phyloP scores from a whole-genome alignment of 92 coral and sea anemone species.

The Siderastrea siderea region DNA sequence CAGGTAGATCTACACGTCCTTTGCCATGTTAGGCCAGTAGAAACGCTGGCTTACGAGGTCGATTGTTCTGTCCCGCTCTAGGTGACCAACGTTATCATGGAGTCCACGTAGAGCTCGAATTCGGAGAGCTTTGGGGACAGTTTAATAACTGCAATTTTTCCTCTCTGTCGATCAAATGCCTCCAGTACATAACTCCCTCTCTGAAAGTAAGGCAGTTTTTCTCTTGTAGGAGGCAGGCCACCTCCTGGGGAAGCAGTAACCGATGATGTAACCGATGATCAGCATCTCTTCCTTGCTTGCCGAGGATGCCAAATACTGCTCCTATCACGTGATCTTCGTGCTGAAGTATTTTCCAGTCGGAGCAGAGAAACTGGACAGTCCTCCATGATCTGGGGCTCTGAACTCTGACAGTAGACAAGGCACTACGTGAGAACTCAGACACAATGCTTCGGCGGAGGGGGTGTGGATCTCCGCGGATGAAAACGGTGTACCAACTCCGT shows the following conservation, averaged over 20 bases:
- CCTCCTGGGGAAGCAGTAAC: not conserved
- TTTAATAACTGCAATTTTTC: conserved; percentile 12
- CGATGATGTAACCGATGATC: not conserved
- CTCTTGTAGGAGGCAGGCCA: conserved; percentile 5
- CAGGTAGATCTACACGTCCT: not conserved
- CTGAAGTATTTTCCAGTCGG: conserved; percentile 6
- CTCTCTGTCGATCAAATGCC: not conserved
- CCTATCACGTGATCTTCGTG: conserved; percentile 4
- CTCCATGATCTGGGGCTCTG: not conserved
- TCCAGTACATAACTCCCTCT: not conserved
- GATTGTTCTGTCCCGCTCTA: conserved; percentile 16
- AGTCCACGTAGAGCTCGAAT: not conserved
- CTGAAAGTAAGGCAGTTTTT: not conserved
- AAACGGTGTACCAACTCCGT: not conserved
- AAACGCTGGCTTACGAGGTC: conserved; percentile 21
- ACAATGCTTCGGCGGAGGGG: conserved; percentile 2
- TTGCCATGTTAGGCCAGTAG: conserved; percentile 36
- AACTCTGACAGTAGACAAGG: not conserved
- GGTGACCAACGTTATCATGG: conserved; percentile 46
- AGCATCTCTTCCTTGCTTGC: not conserved
- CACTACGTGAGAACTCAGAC: not conserved
- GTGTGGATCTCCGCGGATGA: not conserved
- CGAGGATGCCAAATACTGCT: not conserved
- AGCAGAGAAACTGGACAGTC: not conserved
- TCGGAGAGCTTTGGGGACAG: not conserved